Evolutionary conservation across 2,888 invertebrate genomes (phyloP).

Genomic region (Drosophila greeni): DNA sequence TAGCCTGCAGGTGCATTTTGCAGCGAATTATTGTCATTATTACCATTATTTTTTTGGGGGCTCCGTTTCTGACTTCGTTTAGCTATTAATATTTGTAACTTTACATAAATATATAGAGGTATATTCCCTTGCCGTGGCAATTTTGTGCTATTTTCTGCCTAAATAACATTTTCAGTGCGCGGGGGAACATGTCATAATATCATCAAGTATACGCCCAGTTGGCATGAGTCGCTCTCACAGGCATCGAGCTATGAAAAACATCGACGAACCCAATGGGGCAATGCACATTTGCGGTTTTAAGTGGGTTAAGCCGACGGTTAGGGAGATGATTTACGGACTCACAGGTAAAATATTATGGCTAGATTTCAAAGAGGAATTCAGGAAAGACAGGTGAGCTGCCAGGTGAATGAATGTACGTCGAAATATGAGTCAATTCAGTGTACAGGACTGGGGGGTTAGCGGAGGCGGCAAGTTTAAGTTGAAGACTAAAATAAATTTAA

Average conservation of each 20-base stretch:
- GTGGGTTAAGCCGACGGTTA: conserved; percentile 41
- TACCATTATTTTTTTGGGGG: conserved; percentile 60
- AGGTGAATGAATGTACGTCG: conserved; percentile 4
- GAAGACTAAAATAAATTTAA: too few relatives aligned
- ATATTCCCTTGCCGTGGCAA: conserved; percentile 36
- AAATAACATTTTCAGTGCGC: conserved; percentile 39
- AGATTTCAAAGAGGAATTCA: not conserved
- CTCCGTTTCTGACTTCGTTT: conserved; percentile 37
- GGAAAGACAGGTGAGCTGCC: conserved; percentile 1
- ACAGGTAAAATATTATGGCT: conserved; percentile 26
- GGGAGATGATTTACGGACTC: conserved; percentile 44
- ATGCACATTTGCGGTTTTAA: conserved; percentile 33
- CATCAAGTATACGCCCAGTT: conserved; percentile 50
- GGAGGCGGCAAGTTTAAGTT: not conserved
- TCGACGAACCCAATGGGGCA: conserved; percentile 30
- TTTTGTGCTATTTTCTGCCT: conserved; percentile 51
- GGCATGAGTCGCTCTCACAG: conserved; percentile 17
- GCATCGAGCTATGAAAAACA: not conserved
- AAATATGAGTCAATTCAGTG: conserved; percentile 15
- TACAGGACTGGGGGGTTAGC: not conserved
- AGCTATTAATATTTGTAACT: conserved; percentile 46
- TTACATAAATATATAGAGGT: conserved; percentile 38
- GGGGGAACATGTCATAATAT: conserved; percentile 48
- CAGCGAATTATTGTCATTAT: conserved; percentile 74
- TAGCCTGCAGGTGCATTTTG: conserved; percentile 73